A percentile compares a stretch with the other conserved stretches of the same genome.
Conservation (phyloP, 2,113 vertebrate genomes). For the Capreolus pygargus region DNA sequence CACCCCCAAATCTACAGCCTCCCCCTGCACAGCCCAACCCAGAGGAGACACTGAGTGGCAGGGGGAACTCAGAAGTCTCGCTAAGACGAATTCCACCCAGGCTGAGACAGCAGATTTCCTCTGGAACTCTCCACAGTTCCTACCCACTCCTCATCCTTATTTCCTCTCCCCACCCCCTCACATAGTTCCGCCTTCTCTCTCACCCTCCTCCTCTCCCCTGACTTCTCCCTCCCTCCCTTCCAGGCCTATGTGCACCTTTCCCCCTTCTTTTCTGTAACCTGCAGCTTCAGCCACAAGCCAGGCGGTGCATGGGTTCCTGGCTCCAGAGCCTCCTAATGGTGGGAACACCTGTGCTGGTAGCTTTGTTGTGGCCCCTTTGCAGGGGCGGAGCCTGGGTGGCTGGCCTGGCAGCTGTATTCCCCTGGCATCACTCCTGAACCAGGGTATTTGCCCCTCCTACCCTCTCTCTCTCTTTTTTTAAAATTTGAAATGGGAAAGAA, state of each 20-base stretch:
- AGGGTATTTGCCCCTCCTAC: background rate
- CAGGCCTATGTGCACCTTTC: background rate
- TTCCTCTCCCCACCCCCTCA: background rate
- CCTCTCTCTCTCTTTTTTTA: background rate
- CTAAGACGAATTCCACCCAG: background rate
- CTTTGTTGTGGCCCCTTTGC: background rate
- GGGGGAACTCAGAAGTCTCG: background rate
- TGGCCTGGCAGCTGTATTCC: background rate
- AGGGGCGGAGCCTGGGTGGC: background rate
- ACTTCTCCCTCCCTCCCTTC: background rate
- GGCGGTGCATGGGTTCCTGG: background rate
- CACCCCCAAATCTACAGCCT: background rate
- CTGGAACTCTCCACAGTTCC: background rate
- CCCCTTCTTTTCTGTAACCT: background rate
- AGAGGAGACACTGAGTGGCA: background rate
- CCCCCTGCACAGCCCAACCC: background rate
- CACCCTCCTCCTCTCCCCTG: background rate
- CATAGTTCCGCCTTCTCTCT: background rate
- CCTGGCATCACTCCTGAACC: background rate
- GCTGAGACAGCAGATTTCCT: background rate
- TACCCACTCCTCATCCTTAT: background rate
- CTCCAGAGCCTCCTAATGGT: background rate
- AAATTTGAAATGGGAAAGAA: conserved; percentile 17
- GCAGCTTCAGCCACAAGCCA: background rate
- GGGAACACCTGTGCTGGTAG: background rate